Conservation (phyloP, 2,113 vertebrate genomes). For the Stomatorhinus ivindoensis region DNA sequence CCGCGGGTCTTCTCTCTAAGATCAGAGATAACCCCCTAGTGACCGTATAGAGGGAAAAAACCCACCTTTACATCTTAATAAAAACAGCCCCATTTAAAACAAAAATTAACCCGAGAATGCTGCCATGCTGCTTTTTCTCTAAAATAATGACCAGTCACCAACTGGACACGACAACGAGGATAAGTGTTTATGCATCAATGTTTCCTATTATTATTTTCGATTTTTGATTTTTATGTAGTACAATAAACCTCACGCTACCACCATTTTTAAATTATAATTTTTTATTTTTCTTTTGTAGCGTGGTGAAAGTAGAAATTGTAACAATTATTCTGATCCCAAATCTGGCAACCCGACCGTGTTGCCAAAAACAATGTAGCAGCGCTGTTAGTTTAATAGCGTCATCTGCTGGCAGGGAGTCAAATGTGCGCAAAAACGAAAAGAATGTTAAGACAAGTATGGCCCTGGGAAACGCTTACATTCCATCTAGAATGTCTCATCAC, state of each 20-base stretch:
- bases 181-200: not conserved
- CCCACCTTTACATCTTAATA: not conserved
- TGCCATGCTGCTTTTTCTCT: not conserved
- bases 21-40: not conserved
- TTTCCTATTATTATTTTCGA: not conserved
- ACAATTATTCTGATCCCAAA: not conserved
- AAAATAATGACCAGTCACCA: not conserved
- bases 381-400: conserved; percentile 9
- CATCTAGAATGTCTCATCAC: not conserved
- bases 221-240: not conserved
- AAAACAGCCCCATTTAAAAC: not conserved
- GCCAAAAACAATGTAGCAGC: not conserved
- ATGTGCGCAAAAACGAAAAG: not conserved
- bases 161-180: not conserved
- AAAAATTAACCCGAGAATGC: not conserved
- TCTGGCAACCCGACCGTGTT: not conserved
- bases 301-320: not conserved
- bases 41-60: not conserved
- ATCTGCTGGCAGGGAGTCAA: conserved; percentile 7
- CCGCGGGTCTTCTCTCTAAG: not conserved
- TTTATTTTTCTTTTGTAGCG: too few relatives aligned
- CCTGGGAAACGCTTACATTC: not conserved
- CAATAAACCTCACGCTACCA: not conserved
- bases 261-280: too few relatives aligned
- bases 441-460: not conserved